Conservation (phyloP, 2,888 invertebrate genomes). For the Ormyrus rosae region DNA sequence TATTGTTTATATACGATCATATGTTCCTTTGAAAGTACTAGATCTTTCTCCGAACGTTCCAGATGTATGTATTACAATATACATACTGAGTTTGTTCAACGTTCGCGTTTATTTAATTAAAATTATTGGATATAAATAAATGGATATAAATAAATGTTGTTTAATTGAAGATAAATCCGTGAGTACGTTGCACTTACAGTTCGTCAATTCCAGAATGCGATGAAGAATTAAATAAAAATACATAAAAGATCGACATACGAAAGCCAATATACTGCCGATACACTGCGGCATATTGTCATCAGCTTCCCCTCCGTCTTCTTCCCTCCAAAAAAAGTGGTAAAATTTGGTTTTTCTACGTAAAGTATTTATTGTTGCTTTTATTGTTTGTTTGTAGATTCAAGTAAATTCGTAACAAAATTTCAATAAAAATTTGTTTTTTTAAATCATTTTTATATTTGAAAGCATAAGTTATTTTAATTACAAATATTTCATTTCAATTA, state of each 20-base stretch:
- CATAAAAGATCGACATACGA: slow-evolving; percentile 9
- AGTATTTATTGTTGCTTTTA: too few species aligned
- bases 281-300: slow-evolving; percentile 28
- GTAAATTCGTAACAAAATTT: too few species aligned
- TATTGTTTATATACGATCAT: neutral
- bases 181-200: neutral
- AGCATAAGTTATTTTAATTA: too few species aligned
- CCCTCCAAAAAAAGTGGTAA: slow-evolving; percentile 11
- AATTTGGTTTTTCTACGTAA: too few species aligned
- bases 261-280: slow-evolving; percentile 43
- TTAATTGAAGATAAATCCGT: neutral
- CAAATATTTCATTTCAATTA: too few species aligned
- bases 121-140: slow-evolving; percentile 27
- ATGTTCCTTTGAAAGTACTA: slow-evolving; percentile 5
- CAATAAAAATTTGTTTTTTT: too few species aligned
- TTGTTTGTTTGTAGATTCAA: too few species aligned
- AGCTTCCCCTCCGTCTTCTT: slow-evolving; percentile 43
- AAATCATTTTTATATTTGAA: too few species aligned
- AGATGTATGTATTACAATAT: too few species aligned
- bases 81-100: too few species aligned
- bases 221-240: slow-evolving; percentile 8
- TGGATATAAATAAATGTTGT: slow-evolving; percentile 14
- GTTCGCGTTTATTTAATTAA: neutral
- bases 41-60: neutral
- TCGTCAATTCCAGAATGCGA: slow-evolving; percentile 45